Base-by-base conservation (phyloP, 2,888 invertebrate species). In the Protonemura montana region DNA sequence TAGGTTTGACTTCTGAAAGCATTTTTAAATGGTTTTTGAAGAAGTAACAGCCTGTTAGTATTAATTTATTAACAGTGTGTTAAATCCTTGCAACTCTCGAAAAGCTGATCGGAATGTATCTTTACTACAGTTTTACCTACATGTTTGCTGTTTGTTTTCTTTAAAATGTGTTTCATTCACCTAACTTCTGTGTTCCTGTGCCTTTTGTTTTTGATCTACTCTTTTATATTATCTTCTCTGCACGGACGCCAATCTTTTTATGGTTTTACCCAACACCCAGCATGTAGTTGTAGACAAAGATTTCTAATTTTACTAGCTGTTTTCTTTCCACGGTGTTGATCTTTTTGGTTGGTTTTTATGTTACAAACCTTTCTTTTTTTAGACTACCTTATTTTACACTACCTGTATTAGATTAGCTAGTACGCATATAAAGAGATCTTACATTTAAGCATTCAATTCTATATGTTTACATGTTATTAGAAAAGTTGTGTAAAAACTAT, bases 271-370 rank as follows among this genome's bases (percentile, higher is more conserved):
- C 35, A 59, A 59, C 59, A 59, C 13, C 59, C 80, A 77, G 30
- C 27, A 86, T 86, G 77, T 83, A 83, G 84, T 77, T 7, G n/a
- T 35, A 83, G 59, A 13, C 59, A 41, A 86, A 29, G 25, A 42
- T 41, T 26, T 21, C 78, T 13, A 35, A 78, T 78, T n/a, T 5
- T 3, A 26, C 28, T 2, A 83, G 25, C 10, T 86, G 35, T 77
- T 76, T 42, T 21, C 26, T 85, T 87, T 82, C 85, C 85, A 80
- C n/a, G 76, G 85, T 86, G 85, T 87, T 86, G 77, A 82, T 59
- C 59, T 82, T 83, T 87, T 86, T 86, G 83, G 76, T 86, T 86
- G 86, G 86, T 86, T 86, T 87, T 42, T 81, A 78, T 30, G 41
- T 5, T 86, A 78, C 16, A 25, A 6, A 25, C 25, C 28, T 78